These are phyloP conservation scores for Euschistus heros DNA, from an alignment of 1,140 invertebrate species.

Conservation along the genomic window DNA sequence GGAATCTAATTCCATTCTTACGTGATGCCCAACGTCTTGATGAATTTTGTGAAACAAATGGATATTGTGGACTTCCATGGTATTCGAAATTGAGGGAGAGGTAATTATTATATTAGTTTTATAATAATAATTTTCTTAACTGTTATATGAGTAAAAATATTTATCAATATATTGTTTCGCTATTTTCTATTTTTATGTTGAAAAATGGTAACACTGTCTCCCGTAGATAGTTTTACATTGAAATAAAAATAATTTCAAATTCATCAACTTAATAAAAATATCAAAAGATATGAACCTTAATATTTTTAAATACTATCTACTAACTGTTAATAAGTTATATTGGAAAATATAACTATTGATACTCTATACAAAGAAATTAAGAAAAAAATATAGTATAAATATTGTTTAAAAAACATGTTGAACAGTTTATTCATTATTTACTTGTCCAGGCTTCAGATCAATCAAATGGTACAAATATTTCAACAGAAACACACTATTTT, in stretches of 20 bases:
- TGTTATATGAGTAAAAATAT: neutral
- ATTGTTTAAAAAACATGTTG: no score
- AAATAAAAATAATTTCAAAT: neutral
- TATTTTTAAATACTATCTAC: no score
- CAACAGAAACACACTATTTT: no score
- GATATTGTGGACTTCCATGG: conserved; percentile 1
- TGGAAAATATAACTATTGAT: no score
- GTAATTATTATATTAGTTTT: neutral
- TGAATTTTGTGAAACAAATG: neutral
- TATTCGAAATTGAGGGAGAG: neutral
- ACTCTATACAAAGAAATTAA: no score
- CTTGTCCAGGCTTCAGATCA: no score
- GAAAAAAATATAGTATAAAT: no score
- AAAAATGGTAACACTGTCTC: neutral
- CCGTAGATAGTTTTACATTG: neutral
- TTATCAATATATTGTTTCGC: neutral
- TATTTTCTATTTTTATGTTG: neutral
- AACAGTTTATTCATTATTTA: no score
- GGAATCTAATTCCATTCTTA: neutral
- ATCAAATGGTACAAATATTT: no score
- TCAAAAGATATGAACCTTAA: neutral
- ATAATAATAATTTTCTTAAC: neutral
- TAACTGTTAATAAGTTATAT: no score
- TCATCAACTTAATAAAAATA: neutral
- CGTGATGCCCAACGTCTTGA: neutral